phyloP scores from a whole-genome alignment of 1,140 invertebrate genomes.

The Nixonia krombeini region DNA sequence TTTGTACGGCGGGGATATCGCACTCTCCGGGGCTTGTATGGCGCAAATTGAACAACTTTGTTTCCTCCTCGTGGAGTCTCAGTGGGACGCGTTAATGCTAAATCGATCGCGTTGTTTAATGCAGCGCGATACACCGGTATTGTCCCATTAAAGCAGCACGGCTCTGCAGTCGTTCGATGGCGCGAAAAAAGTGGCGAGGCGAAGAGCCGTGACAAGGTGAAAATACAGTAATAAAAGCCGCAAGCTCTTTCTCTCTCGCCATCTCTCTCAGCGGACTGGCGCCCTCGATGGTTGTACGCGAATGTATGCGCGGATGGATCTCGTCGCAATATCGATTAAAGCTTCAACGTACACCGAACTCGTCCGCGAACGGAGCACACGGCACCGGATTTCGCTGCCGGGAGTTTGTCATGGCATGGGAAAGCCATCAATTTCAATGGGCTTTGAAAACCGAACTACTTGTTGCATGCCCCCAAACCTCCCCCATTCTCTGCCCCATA shows the following conservation, averaged over 20 bases:
- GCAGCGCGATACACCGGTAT: constrained; percentile 35
- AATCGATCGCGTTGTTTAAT: constrained; percentile 41
- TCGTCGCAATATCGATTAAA: constrained; percentile 70
- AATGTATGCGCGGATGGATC: constrained; percentile 41
- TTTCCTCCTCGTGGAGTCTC: too few relatives aligned
- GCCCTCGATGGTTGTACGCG: constrained; percentile 35
- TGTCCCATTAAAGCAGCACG: constrained; percentile 33
- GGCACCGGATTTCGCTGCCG: constrained; percentile 55
- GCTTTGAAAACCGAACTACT: constrained; percentile 73
- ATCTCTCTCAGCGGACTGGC: constrained; percentile 32
- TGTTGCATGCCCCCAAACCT: constrained; percentile 67
- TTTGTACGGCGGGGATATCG: too few relatives aligned
- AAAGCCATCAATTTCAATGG: constrained; percentile 74
- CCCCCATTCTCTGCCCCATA: constrained; percentile 44
- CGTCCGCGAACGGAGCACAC: constrained; percentile 64
- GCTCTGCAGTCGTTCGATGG: constrained; percentile 56
- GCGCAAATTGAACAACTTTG: too few relatives aligned
- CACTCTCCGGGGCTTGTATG: too few relatives aligned
- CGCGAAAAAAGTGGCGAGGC: constrained; percentile 65
- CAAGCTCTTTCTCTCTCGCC: too few relatives aligned
- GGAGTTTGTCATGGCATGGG: constrained; percentile 72
- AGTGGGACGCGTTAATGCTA: constrained; percentile 4
- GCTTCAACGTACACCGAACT: constrained; percentile 68
- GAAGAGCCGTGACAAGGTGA: constrained; percentile 69
- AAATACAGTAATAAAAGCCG: constrained; percentile 72